Evolutionary conservation across 2,113 vertebrate species (phyloP), one percentile per base, ranked within the genome.

Genomic region (Falco punctatus): DNA sequence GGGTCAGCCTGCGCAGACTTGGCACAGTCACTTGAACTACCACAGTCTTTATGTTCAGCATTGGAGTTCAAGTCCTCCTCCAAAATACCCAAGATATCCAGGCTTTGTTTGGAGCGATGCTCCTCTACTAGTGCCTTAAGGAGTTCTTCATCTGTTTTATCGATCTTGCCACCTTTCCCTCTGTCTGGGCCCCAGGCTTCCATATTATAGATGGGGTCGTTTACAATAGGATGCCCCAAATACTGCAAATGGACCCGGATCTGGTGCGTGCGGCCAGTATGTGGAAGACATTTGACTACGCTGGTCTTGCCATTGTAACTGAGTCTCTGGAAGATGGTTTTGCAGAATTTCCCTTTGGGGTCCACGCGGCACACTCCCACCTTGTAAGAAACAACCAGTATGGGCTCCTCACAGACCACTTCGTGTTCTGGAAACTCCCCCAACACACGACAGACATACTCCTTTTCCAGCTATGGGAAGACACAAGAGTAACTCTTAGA

Each of bases 211-310:
- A 99, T 99, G n/a, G 99, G 99, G 65, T 99, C 99, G 2, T 99
- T 99, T 85, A 99, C 82, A 18, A 99, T 99, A 33, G 99, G 99
- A 78, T 99, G 98, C 3, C 99, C 99, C 95, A 99, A 92, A 86
- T 98, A 99, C 97, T 99, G 99, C 72, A 99, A 98, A 86, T 99
- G 99, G 23, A 99, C 99, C 7, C 99, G 98, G 93, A 99, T 99
- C 98, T 99, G 99, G 97, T 99, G 99, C 2, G 99, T 99, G 48
- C 99, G 99, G 33, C 99, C 99, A 0, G 99, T 99, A 8, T 98
- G 98, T 0, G 99, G 99, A 13, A 97, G 97, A 85, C 99, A 99
- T 38, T 91, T 98, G 13, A 99, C 99, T 32, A 99, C 98, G 5
- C 99, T 99, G 67, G 91, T 99, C 83, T 46, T 98, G 11, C 99